Evolutionary conservation across 2,797 vertebrate genomes (phyloP), one percentile per base, ranked within the genome.

Genomic region (Molossus alvarezi): DNA sequence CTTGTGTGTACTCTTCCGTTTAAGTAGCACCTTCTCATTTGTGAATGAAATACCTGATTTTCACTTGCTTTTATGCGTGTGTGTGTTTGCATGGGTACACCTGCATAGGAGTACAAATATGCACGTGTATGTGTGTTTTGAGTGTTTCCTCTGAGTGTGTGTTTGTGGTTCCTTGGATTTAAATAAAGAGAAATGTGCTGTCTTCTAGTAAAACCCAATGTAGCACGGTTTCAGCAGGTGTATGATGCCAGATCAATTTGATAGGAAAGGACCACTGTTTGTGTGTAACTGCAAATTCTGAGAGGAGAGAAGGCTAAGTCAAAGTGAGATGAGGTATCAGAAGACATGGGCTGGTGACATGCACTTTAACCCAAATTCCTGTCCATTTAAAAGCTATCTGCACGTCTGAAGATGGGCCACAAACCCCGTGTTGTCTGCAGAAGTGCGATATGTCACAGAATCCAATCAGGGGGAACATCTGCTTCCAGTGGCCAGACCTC

Each of bases 111-210:
- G 51, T 33, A 67, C 23, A 58, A 21, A 72, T n/a, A 37, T 18
- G 27, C 41, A 81, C 3, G 0, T 51, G 15, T 60, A 8, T 11
- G 29, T 76, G 17, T 62, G 9, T n/a, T 60, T 80, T 79, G 23
- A 71, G 48, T 81, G 5, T 73, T 82, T 83, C n/a, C 33, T 64
- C 88, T 77, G 20, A 81, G 77, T 77, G 53, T 67, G 3, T 72
- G 29, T 55, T 82, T 77, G 79, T 82, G 64, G 13, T 65, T 77
- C 14, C 48, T 88, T 95, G n/a, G 17, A 64, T 93, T 20, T 77
- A 82, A 71, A 60, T 45, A 53, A 62, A 88, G 62, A 91, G 13
- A 91, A 91, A 88, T 48, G 29, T 8, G 33, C 11, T 65, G 23
- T 48, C 15, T 62, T 64, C 41, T 77, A 72, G 15, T 82, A 67